Base-by-base conservation (phyloP, 2,888 invertebrate species). In the Euphydryas editha region DNA sequence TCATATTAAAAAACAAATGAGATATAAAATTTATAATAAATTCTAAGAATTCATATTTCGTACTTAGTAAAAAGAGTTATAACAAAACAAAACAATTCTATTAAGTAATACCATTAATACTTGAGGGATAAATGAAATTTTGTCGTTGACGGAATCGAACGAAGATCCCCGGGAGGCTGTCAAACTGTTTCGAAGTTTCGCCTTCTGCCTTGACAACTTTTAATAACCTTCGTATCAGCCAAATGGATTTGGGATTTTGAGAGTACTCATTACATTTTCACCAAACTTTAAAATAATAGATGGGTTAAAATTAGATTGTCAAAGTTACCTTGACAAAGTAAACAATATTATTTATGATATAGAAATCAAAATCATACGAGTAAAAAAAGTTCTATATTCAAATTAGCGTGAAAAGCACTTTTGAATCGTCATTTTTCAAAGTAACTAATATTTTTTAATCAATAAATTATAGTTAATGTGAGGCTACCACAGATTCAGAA, bases 171-270 rank as follows among this genome's bases (percentile, higher is more conserved):
- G 83, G 82, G 88, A 82, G 75, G 77, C 88, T 88, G 90, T 90
- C 90, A 90, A 89, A 90, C 81, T 85, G 80, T 75, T 85, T 76
- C 77, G 70, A 85, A 86, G 85, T 85, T 79, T 79, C 84, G 76
- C 84, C 85, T 85, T 82, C 85, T 85, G 86, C 81, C 81, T 75
- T 78, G 86, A 88, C 90, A 90, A 91, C 83, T 91, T 92, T 90
- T 90, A 90, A 90, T 90, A 90, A 90, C 90, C 87, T 84, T 85
- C 84, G 87, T 87, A 87, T 86, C 85, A 83, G 81, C 83, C 82
- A 91, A 90, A 90, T 90, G 88, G 89, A 88, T 88, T 87, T 81
- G 80, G 85, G 85, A 81, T 76, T 65, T 62, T 62, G 67, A 65
- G 54, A 62, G 61, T 65, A 68, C 71, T 83, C 81, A 79, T 79